phyloP scores from a whole-genome alignment of 2,888 invertebrate genomes.

The Sesia bembeciformis region DNA sequence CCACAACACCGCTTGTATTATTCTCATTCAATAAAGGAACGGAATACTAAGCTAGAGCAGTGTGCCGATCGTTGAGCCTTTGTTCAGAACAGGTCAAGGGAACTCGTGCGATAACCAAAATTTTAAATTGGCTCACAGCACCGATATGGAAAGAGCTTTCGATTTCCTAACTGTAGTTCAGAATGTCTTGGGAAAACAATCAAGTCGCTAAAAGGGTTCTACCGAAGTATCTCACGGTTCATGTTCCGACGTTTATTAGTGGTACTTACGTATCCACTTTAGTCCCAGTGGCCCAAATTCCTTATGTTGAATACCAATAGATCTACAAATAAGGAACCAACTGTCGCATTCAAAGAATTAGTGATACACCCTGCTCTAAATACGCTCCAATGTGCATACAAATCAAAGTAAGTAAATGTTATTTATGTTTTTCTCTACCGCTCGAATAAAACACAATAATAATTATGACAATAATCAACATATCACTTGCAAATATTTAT shows the following conservation, averaged over 20 bases:
- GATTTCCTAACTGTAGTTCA: conserved; percentile 7
- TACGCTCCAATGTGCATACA: too few species aligned
- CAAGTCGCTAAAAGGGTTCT: neutral
- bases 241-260: conserved; percentile 20
- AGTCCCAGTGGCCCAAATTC: conserved; percentile 40
- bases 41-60: conserved; percentile 1
- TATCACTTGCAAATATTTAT: too few species aligned
- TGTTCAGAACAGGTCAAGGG: conserved; percentile 13
- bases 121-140: conserved; percentile 11
- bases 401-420: too few species aligned
- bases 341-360: too few species aligned
- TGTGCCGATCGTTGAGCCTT: conserved; percentile 7
- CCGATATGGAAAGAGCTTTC: conserved; percentile 20
- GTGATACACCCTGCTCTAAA: too few species aligned
- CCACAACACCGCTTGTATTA: conserved; percentile 9
- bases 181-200: neutral
- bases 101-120: conserved; percentile 16
- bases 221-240: conserved; percentile 31
- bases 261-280: conserved; percentile 17
- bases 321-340: conserved; percentile 19
- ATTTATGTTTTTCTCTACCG: too few species aligned
- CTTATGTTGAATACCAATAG: conserved; percentile 39
- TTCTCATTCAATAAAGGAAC: conserved; percentile 3
- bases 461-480: too few species aligned
- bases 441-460: too few species aligned